Conservation (phyloP, 2,113 vertebrate genomes). For the Serinus canaria region DNA sequence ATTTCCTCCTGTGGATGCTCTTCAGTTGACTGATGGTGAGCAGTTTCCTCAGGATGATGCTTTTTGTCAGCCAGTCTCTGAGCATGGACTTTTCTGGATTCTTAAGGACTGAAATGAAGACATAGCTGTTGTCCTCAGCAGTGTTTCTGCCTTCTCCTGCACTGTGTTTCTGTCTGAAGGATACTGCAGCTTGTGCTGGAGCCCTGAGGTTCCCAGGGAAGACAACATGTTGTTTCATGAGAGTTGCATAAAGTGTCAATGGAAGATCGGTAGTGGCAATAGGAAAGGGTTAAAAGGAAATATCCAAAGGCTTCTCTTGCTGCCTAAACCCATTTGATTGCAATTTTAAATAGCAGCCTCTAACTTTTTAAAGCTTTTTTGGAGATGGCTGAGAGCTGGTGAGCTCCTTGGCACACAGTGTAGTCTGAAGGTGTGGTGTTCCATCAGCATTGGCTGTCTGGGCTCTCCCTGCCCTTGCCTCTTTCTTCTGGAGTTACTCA, state of each 20-base stretch:
- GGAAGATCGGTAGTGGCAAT: background rate
- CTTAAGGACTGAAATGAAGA: background rate
- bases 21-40: background rate
- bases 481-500: background rate
- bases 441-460: background rate
- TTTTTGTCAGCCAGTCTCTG: slow-evolving; percentile 9
- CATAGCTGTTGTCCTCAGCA: background rate
- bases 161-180: background rate
- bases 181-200: background rate
- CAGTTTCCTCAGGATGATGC: background rate
- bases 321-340: background rate
- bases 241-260: background rate
- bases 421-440: background rate
- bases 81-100: background rate
- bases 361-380: background rate
- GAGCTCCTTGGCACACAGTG: background rate
- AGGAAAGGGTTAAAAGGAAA: background rate
- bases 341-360: background rate
- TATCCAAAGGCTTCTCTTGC: background rate
- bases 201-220: background rate
- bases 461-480: background rate
- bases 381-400: background rate
- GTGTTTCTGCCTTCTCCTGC: background rate
- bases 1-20: background rate
- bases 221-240: accelerated